phyloP scores from a whole-genome alignment of 2,888 invertebrate genomes.

The Diaperis boleti region DNA sequence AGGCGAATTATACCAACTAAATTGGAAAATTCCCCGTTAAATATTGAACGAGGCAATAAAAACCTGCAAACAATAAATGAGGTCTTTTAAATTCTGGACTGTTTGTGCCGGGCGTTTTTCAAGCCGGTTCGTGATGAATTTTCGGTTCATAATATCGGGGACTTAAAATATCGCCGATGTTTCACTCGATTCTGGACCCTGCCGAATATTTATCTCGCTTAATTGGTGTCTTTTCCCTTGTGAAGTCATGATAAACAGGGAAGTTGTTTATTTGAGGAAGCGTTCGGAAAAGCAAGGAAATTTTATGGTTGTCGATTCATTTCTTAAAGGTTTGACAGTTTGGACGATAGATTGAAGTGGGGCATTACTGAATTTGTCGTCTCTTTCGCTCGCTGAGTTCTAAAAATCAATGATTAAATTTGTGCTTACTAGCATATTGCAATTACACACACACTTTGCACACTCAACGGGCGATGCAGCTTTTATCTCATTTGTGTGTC shows the following conservation, averaged over 20 bases:
- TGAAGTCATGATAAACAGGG: slow-evolving; percentile 16
- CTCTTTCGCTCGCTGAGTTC: too few species aligned
- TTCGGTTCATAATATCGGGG: slow-evolving; percentile 35
- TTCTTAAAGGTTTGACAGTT: too few species aligned
- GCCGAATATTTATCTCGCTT: slow-evolving; percentile 31
- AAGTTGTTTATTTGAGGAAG: background rate
- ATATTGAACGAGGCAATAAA: slow-evolving; percentile 39
- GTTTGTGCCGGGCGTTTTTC: slow-evolving; percentile 40
- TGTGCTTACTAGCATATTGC: too few species aligned
- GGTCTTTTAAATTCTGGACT: slow-evolving; percentile 40
- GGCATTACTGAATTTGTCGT: too few species aligned
- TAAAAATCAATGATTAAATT: too few species aligned
- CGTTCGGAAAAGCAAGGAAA: background rate
- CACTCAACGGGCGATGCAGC: too few species aligned
- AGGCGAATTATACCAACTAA: slow-evolving; percentile 22
- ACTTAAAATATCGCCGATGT: slow-evolving; percentile 27
- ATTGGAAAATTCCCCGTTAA: slow-evolving; percentile 36
- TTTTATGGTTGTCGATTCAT: too few species aligned
- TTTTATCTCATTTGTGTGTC: too few species aligned
- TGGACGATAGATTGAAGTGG: too few species aligned
- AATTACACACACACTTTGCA: too few species aligned
- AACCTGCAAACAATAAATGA: slow-evolving; percentile 35
- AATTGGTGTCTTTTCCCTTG: slow-evolving; percentile 11
- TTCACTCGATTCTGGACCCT: slow-evolving; percentile 5
- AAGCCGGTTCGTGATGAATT: slow-evolving; percentile 38